Conservation (phyloP, 2,113 vertebrate species). For the Sinocyclocheilus anophthalmus region DNA sequence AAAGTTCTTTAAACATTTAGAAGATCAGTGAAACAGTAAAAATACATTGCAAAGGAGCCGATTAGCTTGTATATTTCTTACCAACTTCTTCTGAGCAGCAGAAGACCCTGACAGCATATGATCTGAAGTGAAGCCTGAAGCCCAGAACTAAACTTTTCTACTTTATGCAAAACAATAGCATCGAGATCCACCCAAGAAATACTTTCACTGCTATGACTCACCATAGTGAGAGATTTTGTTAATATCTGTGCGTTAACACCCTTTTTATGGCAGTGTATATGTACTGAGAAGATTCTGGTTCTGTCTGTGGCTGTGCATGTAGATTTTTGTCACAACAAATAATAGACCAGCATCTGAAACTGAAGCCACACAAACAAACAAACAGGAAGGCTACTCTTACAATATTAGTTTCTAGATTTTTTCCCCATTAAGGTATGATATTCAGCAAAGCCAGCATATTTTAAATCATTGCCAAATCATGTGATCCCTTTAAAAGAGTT, state of each 20-base stretch:
- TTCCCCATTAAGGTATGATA: no score
- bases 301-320: no score
- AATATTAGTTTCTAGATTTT: no score
- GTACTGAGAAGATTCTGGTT: no score
- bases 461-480: no score
- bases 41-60: background rate
- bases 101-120: background rate
- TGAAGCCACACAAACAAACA: no score
- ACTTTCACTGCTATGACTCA: background rate
- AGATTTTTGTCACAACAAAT: no score
- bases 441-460: no score
- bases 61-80: background rate
- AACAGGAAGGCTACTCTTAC: no score
- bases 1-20: background rate
- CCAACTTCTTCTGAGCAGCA: background rate
- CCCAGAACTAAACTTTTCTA: background rate
- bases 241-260: background rate
- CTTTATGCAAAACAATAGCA: background rate
- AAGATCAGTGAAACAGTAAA: background rate
- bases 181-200: background rate
- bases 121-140: background rate
- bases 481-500: no score
- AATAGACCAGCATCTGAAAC: no score
- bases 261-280: no score
- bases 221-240: slow-evolving; percentile 24